Evolutionary conservation across 2,113 vertebrate species (phyloP), one percentile per base, ranked within the genome.

Genomic region (Diphyllodes magnificus): DNA sequence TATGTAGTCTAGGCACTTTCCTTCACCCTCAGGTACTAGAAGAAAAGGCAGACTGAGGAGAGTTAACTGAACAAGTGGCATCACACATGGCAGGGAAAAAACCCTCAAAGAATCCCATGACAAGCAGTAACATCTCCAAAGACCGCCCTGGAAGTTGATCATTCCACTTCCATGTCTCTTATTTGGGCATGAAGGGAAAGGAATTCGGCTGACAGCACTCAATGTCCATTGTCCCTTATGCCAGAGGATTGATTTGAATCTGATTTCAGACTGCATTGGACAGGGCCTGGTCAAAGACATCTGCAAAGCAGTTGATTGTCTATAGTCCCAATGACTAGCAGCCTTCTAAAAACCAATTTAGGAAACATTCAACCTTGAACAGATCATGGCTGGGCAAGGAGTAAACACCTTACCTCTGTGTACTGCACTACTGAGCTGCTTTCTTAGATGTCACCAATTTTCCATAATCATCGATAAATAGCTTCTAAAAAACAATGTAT

Each of bases 141-240:
- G 61, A 51, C 22, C 42, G 61, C 44, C n/a, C 0, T 42, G 12
- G 8, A 45, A 82, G 9, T 3, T 14, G 9, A 54, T 51, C 15
- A 30, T 31, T 59, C 22, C 45, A 23, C 33, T 81, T 59, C 2
- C n/a, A 31, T 35, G 51, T 30, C 47, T 80, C 13, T n/a, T 33
- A 28, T 7, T 47, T 25, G 12, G 39, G 15, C 25, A 13, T 1
- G 6, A n/a, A 0, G 3, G 42, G 51, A 54, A 13, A 65, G 45
- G 7, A 53, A 28, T 39, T 44, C 19, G 33, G 19, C 59, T 44
- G 30, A 60, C 28, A 49, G 71, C 45, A 27, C 31, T 17, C 10
- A 2, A 2, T 11, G 24, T 9, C 37, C 12, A 0, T 17, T 63
- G 33, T 35, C 10, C 25, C 31, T 69, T 23, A 10, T 0, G 4